phyloP scores from a whole-genome alignment of 1,140 invertebrate genomes.

The Drosophila hydei region DNA sequence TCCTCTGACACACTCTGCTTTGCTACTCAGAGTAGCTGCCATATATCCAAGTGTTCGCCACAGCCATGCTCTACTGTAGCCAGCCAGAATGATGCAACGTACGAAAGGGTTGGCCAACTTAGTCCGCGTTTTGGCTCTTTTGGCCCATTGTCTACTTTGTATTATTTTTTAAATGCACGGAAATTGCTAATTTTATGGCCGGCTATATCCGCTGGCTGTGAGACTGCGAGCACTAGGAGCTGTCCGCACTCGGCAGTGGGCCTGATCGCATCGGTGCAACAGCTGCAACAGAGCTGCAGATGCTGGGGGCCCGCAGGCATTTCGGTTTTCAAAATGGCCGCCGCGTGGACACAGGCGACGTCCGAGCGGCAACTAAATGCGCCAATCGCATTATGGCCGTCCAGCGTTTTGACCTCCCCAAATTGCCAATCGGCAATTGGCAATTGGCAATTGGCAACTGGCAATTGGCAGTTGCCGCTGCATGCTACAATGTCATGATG shows the following conservation, averaged over 20 bases:
- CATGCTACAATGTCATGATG: constrained; percentile 15
- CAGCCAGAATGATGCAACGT: background rate
- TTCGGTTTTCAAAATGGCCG: constrained; percentile 76
- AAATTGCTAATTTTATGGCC: constrained; percentile 80
- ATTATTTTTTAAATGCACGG: constrained; percentile 70
- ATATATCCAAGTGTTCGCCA: background rate
- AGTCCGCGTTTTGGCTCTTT: constrained; percentile 7
- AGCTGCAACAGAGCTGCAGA: background rate
- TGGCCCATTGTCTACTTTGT: constrained; percentile 39
- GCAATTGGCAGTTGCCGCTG: constrained; percentile 29
- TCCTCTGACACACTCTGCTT: too few relatives aligned
- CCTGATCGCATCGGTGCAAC: background rate
- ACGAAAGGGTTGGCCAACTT: constrained; percentile 1
- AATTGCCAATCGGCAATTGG: constrained; percentile 50
- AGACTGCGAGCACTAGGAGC: background rate
- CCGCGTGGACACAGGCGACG: constrained; percentile 36
- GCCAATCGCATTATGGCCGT: constrained; percentile 80
- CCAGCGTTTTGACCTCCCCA: constrained; percentile 67
- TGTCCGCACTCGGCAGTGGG: background rate
- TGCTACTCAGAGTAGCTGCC: too few relatives aligned
- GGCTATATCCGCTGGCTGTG: constrained; percentile 59
- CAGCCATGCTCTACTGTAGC: constrained; percentile 1
- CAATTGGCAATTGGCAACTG: constrained; percentile 53
- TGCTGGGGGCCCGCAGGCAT: constrained; percentile 31
- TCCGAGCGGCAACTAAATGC: constrained; percentile 66